Evolutionary conservation across 1,140 invertebrate genomes (phyloP).

Genomic region (Andricus grossulariae): DNA sequence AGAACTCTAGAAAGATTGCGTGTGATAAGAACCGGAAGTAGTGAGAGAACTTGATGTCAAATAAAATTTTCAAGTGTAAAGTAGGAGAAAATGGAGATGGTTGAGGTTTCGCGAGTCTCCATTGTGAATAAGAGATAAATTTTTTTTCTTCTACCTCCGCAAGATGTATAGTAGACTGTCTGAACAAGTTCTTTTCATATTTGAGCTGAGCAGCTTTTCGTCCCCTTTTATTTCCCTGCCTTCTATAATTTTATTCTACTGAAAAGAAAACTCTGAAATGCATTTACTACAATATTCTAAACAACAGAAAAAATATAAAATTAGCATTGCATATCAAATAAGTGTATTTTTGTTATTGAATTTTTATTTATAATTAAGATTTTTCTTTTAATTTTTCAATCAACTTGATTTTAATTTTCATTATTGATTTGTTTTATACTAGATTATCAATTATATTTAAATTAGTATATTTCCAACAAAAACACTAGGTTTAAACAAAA

Average conservation of each 20-base stretch:
- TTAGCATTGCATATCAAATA: too few relatives aligned
- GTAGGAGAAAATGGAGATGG: background rate
- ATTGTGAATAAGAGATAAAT: background rate
- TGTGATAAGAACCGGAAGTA: background rate
- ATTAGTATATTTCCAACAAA: too few relatives aligned
- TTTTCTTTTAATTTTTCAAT: too few relatives aligned
- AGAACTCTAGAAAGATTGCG: background rate
- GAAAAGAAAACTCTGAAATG: background rate
- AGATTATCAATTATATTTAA: too few relatives aligned
- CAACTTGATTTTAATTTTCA: too few relatives aligned
- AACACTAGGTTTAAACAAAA: too few relatives aligned
- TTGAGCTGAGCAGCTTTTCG: background rate
- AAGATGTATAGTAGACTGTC: constrained; percentile 1
- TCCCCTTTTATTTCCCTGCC: background rate
- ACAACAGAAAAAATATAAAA: too few relatives aligned
- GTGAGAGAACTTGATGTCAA: constrained; percentile 8
- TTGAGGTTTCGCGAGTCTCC: constrained; percentile 17
- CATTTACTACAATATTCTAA: background rate
- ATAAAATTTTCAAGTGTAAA: constrained; percentile 16
- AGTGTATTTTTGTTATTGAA: too few relatives aligned
- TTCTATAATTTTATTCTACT: background rate
- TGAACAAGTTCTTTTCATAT: constrained; percentile 10
- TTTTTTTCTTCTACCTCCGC: background rate
- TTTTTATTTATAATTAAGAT: too few relatives aligned
- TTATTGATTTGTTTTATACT: too few relatives aligned